These are phyloP conservation scores for Podocnemis expansa DNA, from an alignment of 2,113 vertebrate genomes.

Conservation along the genomic window DNA sequence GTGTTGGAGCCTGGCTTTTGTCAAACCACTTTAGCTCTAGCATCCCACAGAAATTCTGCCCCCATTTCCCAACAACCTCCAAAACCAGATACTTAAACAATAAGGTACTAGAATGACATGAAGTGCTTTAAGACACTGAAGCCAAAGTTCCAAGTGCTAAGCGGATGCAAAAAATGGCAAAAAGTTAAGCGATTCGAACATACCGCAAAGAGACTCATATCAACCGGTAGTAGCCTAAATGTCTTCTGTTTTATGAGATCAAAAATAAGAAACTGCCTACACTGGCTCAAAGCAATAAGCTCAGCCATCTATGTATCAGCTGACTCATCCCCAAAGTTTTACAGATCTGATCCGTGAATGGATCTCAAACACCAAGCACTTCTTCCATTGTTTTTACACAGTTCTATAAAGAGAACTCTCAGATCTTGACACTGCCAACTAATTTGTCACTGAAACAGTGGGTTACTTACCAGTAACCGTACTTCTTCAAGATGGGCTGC, in stretches of 20 bases:
- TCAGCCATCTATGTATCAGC: fast-evolving
- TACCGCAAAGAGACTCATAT: fast-evolving
- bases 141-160: background rate
- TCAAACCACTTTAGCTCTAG: constrained; percentile 49
- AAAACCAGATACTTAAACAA: constrained; percentile 18
- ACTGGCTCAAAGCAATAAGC: background rate
- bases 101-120: background rate
- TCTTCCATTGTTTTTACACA: background rate
- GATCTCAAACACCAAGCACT: background rate
- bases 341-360: background rate
- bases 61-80: background rate
- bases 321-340: background rate
- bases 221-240: background rate
- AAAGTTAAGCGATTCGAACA: fast-evolving
- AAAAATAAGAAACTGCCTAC: fast-evolving
- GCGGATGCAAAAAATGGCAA: fast-evolving
- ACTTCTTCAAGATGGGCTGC: too few species aligned
- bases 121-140: background rate
- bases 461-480: too few species aligned
- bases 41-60: constrained; percentile 49
- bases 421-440: background rate
- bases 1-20: constrained; percentile 46
- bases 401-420: background rate
- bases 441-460: background rate
- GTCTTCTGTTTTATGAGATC: fast-evolving